A percentile compares a stretch with the other conserved stretches of the same genome.
Evolutionary conservation across 2,888 invertebrate species (phyloP).

Genomic region (Drosophila nr. perissopoda): DNA sequence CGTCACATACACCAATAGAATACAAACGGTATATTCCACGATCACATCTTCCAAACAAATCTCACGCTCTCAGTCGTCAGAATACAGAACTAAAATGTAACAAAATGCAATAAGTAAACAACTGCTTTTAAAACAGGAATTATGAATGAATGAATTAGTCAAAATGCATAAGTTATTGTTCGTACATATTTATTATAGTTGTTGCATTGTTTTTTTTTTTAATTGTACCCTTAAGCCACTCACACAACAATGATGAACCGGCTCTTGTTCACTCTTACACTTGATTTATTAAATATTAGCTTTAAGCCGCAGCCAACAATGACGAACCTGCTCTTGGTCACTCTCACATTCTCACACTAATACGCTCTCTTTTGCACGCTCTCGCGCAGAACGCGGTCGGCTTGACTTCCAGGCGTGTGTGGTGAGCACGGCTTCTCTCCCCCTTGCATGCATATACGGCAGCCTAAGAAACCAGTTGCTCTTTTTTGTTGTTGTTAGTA

Average conservation of each 20-base stretch:
- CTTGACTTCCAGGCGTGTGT: conserved; percentile 48
- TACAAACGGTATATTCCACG: neutral
- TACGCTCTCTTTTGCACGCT: conserved; percentile 22
- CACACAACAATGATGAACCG: neutral
- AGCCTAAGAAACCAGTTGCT: conserved; percentile 69
- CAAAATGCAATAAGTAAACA: neutral
- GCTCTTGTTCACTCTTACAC: neutral
- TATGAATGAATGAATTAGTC: neutral
- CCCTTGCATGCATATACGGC: conserved; percentile 12
- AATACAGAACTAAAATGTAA: neutral
- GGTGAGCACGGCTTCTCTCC: conserved; percentile 18
- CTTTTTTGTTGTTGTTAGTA: conserved; percentile 68
- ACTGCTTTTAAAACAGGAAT: neutral
- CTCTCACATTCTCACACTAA: conserved; percentile 13
- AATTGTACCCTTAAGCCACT: neutral
- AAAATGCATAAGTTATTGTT: neutral
- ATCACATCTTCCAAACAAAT: neutral
- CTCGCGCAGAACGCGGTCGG: conserved; percentile 12
- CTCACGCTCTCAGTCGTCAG: neutral
- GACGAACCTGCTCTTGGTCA: conserved; percentile 31
- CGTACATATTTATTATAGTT: neutral
- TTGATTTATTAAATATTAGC: conserved; percentile 31
- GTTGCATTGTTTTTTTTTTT: neutral
- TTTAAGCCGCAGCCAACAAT: conserved; percentile 44
- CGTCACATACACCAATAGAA: neutral